These are phyloP conservation scores for Anthoscopus minutus DNA, from an alignment of 2,113 vertebrate genomes.

Conservation along the genomic window DNA sequence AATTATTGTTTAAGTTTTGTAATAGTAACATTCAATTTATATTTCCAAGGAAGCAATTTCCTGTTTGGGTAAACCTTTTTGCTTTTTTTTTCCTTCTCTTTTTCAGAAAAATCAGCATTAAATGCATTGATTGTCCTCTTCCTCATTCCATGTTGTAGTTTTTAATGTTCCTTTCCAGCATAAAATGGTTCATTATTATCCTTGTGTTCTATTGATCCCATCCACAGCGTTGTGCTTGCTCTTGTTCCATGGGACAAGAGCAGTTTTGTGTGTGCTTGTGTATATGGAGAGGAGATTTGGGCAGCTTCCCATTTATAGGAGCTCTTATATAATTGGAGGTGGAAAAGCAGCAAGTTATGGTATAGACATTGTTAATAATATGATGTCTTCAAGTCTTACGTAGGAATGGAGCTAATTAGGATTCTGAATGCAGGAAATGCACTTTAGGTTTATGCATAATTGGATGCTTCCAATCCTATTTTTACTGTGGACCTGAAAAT, in stretches of 20 bases:
- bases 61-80: neutral
- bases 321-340: neutral
- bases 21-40: neutral
- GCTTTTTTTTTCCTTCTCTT: neutral
- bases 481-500: neutral
- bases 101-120: neutral
- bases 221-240: neutral
- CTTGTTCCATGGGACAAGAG: neutral
- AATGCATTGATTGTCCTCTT: neutral
- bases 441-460: neutral
- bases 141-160: neutral
- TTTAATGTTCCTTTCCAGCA: neutral
- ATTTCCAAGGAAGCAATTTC: neutral
- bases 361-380: neutral
- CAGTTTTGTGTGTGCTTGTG: neutral
- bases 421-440: neutral
- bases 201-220: neutral
- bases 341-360: neutral
- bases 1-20: neutral
- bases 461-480: neutral
- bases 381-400: neutral
- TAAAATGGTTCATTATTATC: neutral
- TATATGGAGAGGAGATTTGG: neutral
- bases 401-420: neutral
- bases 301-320: neutral